These are phyloP conservation scores for Lasius fuliginosus DNA, from an alignment of 2,888 invertebrate species.

Conservation along the genomic window DNA sequence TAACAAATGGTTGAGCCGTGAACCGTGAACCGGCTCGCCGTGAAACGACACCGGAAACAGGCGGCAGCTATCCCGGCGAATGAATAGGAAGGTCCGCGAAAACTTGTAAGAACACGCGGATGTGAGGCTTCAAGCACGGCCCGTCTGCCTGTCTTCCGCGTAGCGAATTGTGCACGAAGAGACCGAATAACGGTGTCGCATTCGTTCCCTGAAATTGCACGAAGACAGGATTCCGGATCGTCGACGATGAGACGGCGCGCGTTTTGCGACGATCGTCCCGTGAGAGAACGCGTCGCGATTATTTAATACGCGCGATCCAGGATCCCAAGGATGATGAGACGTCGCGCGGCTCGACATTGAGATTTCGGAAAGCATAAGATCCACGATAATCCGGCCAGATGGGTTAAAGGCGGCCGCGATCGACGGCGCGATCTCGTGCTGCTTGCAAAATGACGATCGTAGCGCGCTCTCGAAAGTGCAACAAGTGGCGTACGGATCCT, in stretches of 20 bases:
- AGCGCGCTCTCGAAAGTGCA: conserved; percentile 74
- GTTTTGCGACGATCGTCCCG: not conserved
- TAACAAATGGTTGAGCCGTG: conserved; percentile 73
- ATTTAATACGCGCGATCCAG: not conserved
- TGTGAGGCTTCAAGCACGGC: not conserved
- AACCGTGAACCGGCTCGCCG: conserved; percentile 68
- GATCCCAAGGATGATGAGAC: conserved; percentile 45
- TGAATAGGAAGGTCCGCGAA: conserved; percentile 31
- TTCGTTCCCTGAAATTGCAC: conserved; percentile 17
- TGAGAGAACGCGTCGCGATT: not conserved
- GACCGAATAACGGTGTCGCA: conserved; percentile 6
- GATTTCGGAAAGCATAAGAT: not conserved
- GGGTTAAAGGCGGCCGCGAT: conserved; percentile 76
- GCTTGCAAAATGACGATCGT: conserved; percentile 76
- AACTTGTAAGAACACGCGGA: conserved; percentile 29
- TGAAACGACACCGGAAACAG: conserved; percentile 66
- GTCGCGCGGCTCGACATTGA: conserved; percentile 34
- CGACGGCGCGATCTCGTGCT: conserved; percentile 73
- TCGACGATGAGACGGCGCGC: conserved; percentile 33
- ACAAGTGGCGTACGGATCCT: conserved; percentile 74
- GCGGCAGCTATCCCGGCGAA: conserved; percentile 52
- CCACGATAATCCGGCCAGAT: conserved; percentile 66
- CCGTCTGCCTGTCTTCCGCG: not conserved
- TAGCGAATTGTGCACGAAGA: conserved; percentile 18
- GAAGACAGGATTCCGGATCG: conserved; percentile 22